Evolutionary conservation across 1,140 invertebrate genomes (phyloP).

Genomic region (Aphidius ervi): DNA sequence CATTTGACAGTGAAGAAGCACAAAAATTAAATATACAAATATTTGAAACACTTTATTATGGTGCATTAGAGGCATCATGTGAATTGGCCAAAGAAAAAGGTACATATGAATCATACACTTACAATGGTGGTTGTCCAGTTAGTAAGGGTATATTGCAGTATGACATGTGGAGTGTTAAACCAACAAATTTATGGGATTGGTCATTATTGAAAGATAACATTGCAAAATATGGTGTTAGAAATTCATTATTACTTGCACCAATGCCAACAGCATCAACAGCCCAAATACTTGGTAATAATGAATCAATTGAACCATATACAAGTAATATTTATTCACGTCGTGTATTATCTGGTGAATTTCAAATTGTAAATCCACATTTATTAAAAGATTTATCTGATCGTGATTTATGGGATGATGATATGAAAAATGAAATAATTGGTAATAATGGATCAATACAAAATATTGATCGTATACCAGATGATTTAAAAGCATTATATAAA

Average conservation of each 20-base stretch:
- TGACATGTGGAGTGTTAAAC: conserved; percentile 96
- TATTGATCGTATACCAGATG: conserved; percentile 75
- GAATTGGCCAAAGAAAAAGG: conserved; percentile 87
- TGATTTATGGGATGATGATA: conserved; percentile 91
- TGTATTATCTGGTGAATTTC: conserved; percentile 85
- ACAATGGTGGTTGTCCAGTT: conserved; percentile 70
- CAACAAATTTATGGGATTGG: conserved; percentile 91
- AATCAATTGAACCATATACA: conserved; percentile 97
- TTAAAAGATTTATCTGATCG: conserved; percentile 87
- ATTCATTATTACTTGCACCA: conserved; percentile 91
- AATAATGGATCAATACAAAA: conserved; percentile 90
- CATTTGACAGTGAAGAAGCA: conserved; percentile 87
- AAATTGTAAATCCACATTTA: conserved; percentile 96
- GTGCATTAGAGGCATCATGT: conserved; percentile 93
- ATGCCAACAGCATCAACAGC: conserved; percentile 99
- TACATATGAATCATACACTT: conserved; percentile 82
- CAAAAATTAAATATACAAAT: conserved; percentile 89
- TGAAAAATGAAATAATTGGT: conserved; percentile 93
- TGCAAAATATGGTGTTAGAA: conserved; percentile 84
- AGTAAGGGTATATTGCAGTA: conserved; percentile 96
- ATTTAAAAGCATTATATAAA: conserved; percentile 66
- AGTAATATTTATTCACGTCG: conserved; percentile 94
- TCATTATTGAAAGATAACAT: conserved; percentile 78
- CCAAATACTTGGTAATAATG: conserved; percentile 98
- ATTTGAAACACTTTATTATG: conserved; percentile 98